phyloP scores from a whole-genome alignment of 2,113 vertebrate species.

The Tenebrosternarchus preto region DNA sequence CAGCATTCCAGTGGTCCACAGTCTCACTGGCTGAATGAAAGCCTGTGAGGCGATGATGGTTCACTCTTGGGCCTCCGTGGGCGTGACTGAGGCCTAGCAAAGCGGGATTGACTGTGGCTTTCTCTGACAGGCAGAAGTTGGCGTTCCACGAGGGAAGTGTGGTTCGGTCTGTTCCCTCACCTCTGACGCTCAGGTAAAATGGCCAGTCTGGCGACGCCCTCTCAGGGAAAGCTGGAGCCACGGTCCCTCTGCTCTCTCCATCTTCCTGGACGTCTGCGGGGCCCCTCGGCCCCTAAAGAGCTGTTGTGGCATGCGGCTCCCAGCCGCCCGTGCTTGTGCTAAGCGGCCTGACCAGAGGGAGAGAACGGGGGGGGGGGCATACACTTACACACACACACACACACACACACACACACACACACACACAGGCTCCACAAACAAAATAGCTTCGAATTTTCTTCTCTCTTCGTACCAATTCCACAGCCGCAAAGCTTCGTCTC shows the following conservation, averaged over 20 bases:
- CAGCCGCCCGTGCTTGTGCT: background rate
- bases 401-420: background rate
- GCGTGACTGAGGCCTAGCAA: slow-evolving; percentile 8
- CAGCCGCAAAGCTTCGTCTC: slow-evolving; percentile 14
- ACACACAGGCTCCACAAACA: slow-evolving; percentile 64
- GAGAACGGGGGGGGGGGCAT: background rate
- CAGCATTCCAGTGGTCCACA: slow-evolving; percentile 43
- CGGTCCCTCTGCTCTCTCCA: background rate
- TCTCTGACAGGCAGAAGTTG: background rate
- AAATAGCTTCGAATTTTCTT: slow-evolving; percentile 60
- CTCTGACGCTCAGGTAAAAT: too few species aligned
- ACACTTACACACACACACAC: too few species aligned
- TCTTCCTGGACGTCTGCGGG: background rate
- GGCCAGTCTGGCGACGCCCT: background rate
- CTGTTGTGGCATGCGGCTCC: background rate
- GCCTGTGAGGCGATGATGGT: background rate
- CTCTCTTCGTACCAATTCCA: slow-evolving; percentile 25
- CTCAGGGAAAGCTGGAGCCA: background rate
- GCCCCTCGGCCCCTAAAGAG: background rate
- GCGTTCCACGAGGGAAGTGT: too few species aligned
- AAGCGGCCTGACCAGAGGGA: background rate
- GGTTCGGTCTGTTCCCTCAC: too few species aligned
- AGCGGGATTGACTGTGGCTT: too few species aligned
- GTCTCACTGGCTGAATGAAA: background rate
- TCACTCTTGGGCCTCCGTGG: background rate